Evolutionary conservation across 1,140 invertebrate species (phyloP).

Genomic region (Calosoma granatense): DNA sequence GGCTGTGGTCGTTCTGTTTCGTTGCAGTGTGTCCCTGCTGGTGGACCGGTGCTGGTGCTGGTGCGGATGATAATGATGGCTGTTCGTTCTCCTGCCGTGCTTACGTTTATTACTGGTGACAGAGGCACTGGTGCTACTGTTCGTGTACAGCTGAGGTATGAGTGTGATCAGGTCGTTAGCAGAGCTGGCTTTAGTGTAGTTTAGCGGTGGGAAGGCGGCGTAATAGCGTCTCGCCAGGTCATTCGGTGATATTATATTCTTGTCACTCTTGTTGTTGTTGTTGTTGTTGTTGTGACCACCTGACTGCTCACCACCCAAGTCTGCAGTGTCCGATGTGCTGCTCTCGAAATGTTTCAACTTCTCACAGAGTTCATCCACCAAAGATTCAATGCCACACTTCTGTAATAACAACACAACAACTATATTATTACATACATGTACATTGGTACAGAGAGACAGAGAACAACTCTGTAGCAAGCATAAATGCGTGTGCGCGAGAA

Average conservation of each 20-base stretch:
- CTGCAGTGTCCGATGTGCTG: neutral
- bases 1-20: too few species aligned
- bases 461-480: neutral
- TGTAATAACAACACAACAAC: conserved; percentile 32
- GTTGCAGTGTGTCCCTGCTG: conserved; percentile 18
- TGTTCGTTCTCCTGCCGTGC: conserved; percentile 5
- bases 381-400: conserved; percentile 44
- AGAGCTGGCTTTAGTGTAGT: conserved; percentile 10
- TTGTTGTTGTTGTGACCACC: neutral
- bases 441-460: neutral
- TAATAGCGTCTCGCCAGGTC: conserved; percentile 30
- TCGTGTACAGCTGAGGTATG: conserved; percentile 22
- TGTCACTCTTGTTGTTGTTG: neutral
- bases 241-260: conserved; percentile 11
- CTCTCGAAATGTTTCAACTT: conserved; percentile 38
- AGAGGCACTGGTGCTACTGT: neutral
- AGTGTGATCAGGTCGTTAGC: conserved; percentile 21
- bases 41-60: conserved; percentile 4
- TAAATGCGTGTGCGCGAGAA: too few species aligned
- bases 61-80: too few species aligned
- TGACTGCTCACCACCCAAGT: conserved; percentile 17
- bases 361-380: conserved; percentile 47
- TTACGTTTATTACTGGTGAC: neutral
- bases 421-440: neutral
- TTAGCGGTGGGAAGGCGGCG: conserved; percentile 30